A percentile compares a stretch with the other conserved stretches of the same genome.
Evolutionary conservation across 1,140 invertebrate genomes (phyloP).

Genomic region (Megathymus violae): DNA sequence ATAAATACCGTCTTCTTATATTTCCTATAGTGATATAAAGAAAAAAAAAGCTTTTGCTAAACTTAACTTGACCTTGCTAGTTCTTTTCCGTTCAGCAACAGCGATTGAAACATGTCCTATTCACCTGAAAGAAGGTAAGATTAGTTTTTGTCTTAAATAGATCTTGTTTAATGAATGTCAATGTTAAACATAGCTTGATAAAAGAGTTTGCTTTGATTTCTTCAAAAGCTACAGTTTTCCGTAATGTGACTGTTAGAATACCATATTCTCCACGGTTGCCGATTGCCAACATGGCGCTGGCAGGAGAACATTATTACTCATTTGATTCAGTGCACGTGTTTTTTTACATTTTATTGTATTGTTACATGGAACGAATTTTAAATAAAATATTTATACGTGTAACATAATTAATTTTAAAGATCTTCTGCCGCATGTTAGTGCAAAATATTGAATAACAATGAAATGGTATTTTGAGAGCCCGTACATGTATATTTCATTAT

Average conservation of each 20-base stretch:
- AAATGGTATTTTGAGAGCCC: constrained; percentile 60
- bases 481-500: constrained; percentile 35
- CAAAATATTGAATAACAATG: constrained; percentile 30
- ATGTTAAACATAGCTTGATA: constrained; percentile 31
- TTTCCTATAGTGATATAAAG: constrained; percentile 43
- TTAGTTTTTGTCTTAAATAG: constrained; percentile 66
- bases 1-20: constrained; percentile 28
- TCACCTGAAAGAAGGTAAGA: constrained; percentile 90
- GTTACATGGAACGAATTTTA: constrained; percentile 14
- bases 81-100: constrained; percentile 89
- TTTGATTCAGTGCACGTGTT: constrained; percentile 77
- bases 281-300: constrained; percentile 90
- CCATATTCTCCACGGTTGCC: constrained; percentile 66
- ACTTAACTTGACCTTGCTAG: constrained; percentile 83
- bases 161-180: constrained; percentile 44
- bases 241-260: constrained; percentile 38
- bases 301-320: constrained; percentile 70
- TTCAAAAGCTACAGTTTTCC: neutral
- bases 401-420: constrained; percentile 14
- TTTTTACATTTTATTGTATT: constrained; percentile 35
- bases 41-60: constrained; percentile 74
- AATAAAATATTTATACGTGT: constrained; percentile 3
- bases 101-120: constrained; percentile 90
- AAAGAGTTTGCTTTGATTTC: constrained; percentile 15
- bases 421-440: neutral